Base-by-base conservation (phyloP, 2,888 invertebrate species). In the Patella pellucida region DNA sequence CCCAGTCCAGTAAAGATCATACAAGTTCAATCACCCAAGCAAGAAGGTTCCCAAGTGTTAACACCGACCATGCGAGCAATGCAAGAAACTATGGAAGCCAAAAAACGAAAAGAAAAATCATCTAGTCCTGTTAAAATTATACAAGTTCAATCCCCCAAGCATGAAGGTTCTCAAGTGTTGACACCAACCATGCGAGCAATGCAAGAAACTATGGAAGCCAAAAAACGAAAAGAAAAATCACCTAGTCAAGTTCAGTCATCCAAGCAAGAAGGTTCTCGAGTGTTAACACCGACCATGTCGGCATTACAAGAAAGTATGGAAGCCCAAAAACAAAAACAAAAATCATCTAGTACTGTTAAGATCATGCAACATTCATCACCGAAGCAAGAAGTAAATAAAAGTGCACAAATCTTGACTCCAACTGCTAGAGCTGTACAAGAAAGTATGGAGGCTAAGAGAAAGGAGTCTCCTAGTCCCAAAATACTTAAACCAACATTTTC, bases 401-500 rank as follows among this genome's bases (percentile, higher is more conserved):
- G 41, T 41, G 9, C 41, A 41, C 9, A 41, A 41, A 41, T 41
- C 9, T 23, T 62, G 23, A 62, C 62, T 14, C 62, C 62, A 23
- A 62, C 62, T 62, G 62, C 62, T 23, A 23, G 62, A 23, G 62
- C 62, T 62, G 62, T 62, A 11, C 19, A 62, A 62, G 62, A 62
- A 23, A 23, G 19, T 23, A 62, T 62, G 62, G 62, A 62, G 23
- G 23, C 62, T 23, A 19, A 62, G 62, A 62, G 23, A 19, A 62
- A 62, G 14, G 11, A 19, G 14, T 62, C 62, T 12, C 62, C n/a
- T 11, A n/a, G n/a, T 4, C 15, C 62, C 3, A 62, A 62, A 62
- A 19, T 23, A 62, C 19, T 19, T 62, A 23, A 19, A 62, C 62
- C 19, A 62, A 62, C 62, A 23, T 12, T 62, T 19, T 23, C 3